Conservation (phyloP, 2,888 invertebrate genomes). For the Drosophila melanosoma region DNA sequence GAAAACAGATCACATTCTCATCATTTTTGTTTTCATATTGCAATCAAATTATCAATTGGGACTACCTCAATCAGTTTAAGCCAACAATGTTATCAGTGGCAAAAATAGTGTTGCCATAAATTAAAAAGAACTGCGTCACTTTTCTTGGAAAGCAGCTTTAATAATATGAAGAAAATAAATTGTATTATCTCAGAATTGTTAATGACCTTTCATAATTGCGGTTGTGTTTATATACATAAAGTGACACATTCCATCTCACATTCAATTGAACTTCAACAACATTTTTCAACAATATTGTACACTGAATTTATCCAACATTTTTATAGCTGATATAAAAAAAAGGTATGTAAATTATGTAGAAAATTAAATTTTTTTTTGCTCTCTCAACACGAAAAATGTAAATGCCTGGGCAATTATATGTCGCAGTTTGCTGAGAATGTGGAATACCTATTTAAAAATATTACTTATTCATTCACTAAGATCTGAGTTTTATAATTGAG, state of each 20-base stretch:
- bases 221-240: not conserved
- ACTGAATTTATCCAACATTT: not conserved
- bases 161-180: not conserved
- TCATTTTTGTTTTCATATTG: not conserved
- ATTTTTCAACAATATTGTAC: not conserved
- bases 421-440: not conserved
- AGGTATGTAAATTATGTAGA: not conserved
- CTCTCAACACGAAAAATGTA: no score
- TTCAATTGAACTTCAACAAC: not conserved
- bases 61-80: constrained; percentile 12
- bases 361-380: not conserved
- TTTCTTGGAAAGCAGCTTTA: not conserved
- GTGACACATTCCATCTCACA: not conserved
- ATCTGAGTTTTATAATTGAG: not conserved
- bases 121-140: not conserved
- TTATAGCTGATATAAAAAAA: not conserved
- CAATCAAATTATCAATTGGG: not conserved
- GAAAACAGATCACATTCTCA: not conserved
- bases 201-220: not conserved
- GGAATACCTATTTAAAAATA: not conserved
- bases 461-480: not conserved
- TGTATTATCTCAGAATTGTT: not conserved
- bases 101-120: not conserved
- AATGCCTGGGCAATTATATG: not conserved
- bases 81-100: constrained; percentile 10